These are phyloP conservation scores for Prunella himalayana DNA, from an alignment of 2,113 vertebrate genomes.

Conservation along the genomic window DNA sequence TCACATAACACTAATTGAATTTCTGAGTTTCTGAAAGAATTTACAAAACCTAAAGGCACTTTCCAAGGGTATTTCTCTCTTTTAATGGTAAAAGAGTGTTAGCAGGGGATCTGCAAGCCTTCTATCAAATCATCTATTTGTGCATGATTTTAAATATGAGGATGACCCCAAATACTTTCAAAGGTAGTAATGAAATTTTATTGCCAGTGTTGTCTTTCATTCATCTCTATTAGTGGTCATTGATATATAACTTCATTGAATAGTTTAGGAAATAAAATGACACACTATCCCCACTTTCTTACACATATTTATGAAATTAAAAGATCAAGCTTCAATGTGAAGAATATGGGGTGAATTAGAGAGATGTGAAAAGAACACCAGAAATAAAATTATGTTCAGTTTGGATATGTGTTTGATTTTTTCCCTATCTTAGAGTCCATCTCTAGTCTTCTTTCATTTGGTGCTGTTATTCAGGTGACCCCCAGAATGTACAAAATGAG, in stretches of 20 bases:
- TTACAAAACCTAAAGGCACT: not conserved
- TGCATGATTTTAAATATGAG: not conserved
- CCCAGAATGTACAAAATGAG: not conserved
- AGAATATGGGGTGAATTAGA: not conserved
- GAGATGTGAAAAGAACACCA: not conserved
- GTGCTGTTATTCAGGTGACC: not conserved
- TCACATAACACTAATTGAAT: not conserved
- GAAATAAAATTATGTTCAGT: not conserved
- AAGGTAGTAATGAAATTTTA: not conserved
- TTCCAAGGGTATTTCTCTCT: not conserved
- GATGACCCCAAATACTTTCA: not conserved
- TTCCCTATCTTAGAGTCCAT: not conserved
- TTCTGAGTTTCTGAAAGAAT: not conserved
- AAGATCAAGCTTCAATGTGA: fast-evolving
- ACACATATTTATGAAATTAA: not conserved
- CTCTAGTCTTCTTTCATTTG: not conserved
- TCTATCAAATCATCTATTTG: not conserved
- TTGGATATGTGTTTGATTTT: not conserved
- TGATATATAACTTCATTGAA: not conserved
- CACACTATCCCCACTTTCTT: not conserved
- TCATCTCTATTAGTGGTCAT: not conserved
- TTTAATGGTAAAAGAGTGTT: not conserved
- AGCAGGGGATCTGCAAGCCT: not conserved
- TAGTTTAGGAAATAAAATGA: not conserved
- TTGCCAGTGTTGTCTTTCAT: not conserved